Conservation (phyloP, 2,113 vertebrate genomes). For the Callionymus lyra region DNA sequence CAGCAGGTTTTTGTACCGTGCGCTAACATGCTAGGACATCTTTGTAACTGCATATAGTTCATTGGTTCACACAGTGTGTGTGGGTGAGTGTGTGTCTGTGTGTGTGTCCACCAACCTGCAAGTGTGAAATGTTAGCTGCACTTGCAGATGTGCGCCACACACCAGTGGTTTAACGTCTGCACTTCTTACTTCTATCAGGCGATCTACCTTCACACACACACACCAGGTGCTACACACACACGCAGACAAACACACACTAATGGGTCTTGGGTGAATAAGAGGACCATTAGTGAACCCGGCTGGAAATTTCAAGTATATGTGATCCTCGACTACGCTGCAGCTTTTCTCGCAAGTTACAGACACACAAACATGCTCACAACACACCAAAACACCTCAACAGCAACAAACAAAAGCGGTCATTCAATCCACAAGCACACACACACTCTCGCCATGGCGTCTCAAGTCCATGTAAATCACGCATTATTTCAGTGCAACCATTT, state of each 20-base stretch:
- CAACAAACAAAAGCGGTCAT: no score
- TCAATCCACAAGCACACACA: no score
- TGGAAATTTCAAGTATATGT: conserved; percentile 40
- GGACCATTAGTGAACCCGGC: conserved; percentile 35
- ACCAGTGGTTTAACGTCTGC: conserved; percentile 59
- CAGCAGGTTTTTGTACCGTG: no score
- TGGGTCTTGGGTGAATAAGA: conserved; percentile 1
- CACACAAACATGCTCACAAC: no score
- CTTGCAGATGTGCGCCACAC: conserved; percentile 46
- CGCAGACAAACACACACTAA: conserved; percentile 25
- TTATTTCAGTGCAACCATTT: not conserved
- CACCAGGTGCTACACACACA: conserved; percentile 15
- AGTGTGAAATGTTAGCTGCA: conserved; percentile 37
- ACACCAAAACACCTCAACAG: no score
- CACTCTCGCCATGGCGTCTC: no score
- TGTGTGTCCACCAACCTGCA: conserved; percentile 12
- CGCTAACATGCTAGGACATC: no score
- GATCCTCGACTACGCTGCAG: conserved; percentile 38
- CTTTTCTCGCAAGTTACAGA: conserved; percentile 1
- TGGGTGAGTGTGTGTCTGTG: conserved; percentile 26
- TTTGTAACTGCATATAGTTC: no score
- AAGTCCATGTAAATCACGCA: not conserved
- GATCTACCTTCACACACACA: conserved; percentile 37
- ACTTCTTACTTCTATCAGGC: conserved; percentile 59
- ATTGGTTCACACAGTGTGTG: no score